Conservation (phyloP, 2,113 vertebrate genomes). For the Gymnorhina tibicen region DNA sequence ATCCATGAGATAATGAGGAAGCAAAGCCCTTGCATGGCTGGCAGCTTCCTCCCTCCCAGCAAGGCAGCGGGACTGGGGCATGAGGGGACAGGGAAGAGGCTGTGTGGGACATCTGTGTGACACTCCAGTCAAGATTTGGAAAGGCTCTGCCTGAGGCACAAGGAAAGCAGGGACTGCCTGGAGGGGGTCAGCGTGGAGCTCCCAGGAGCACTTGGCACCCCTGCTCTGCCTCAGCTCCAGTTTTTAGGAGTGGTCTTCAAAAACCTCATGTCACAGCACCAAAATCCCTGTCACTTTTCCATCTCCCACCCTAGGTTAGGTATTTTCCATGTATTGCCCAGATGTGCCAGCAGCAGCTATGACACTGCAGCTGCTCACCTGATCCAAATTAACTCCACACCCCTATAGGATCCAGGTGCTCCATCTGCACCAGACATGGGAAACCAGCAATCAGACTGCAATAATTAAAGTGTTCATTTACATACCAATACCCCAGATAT, state of each 20-base stretch:
- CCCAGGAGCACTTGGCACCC: not conserved
- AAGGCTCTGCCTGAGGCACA: not conserved
- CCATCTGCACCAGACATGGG: not conserved
- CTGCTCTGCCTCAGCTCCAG: rapidly evolving
- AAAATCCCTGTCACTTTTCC: not conserved
- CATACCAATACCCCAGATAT: not conserved
- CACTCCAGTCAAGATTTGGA: not conserved
- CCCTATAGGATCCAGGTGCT: not conserved
- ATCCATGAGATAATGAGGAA: conserved; percentile 73
- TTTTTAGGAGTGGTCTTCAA: not conserved
- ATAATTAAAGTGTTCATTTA: not conserved
- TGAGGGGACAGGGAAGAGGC: not conserved
- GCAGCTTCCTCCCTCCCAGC: not conserved
- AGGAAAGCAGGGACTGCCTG: not conserved
- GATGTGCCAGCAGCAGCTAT: not conserved
- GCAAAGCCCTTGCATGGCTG: not conserved
- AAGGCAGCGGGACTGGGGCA: rapidly evolving
- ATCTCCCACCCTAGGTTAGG: not conserved
- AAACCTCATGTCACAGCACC: not conserved
- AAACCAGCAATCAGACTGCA: not conserved
- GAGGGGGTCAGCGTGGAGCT: not conserved
- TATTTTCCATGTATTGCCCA: not conserved
- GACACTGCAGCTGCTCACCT: not conserved
- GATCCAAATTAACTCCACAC: not conserved
- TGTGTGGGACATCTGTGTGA: rapidly evolving